Conservation (phyloP, 2,113 vertebrate species). For the Atherinomorus stipes region DNA sequence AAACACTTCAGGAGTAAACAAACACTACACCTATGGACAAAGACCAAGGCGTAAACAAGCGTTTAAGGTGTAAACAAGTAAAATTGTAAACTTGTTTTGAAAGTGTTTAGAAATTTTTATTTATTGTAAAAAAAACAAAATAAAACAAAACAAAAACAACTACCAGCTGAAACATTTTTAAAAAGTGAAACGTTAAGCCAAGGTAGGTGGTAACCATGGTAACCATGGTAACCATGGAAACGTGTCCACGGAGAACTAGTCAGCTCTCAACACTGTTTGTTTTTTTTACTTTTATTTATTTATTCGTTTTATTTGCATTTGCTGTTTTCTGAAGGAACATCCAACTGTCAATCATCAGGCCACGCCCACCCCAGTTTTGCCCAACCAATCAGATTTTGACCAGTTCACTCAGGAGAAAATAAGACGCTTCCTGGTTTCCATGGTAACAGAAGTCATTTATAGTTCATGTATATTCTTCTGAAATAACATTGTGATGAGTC, state of each 20-base stretch:
- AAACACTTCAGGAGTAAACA: too few species aligned
- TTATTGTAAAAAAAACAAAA: neutral
- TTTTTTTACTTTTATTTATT: slow-evolving; percentile 34
- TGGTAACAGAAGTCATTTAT: slow-evolving; percentile 5
- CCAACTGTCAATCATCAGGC: slow-evolving; percentile 3
- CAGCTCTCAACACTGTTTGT: slow-evolving; percentile 33
- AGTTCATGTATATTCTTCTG: neutral
- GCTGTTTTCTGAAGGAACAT: neutral
- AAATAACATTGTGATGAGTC: slow-evolving; percentile 36
- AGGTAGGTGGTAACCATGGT: slow-evolving; percentile 8
- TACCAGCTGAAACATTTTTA: too few species aligned
- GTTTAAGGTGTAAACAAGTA: too few species aligned
- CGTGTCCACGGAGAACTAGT: slow-evolving; percentile 6
- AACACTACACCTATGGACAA: too few species aligned
- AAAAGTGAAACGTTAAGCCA: neutral
- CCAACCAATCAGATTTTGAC: neutral
- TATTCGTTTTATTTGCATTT: slow-evolving; percentile 9
- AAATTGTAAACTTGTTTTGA: neutral
- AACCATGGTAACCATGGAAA: slow-evolving; percentile 28
- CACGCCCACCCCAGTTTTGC: slow-evolving; percentile 24
- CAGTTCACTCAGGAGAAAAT: neutral
- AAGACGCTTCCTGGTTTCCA: neutral
- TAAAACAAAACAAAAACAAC: too few species aligned
- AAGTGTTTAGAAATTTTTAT: slow-evolving; percentile 1
- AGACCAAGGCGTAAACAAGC: too few species aligned